These are phyloP conservation scores for Oncorhynchus nerka DNA, from an alignment of 2,113 vertebrate genomes.

Conservation along the genomic window DNA sequence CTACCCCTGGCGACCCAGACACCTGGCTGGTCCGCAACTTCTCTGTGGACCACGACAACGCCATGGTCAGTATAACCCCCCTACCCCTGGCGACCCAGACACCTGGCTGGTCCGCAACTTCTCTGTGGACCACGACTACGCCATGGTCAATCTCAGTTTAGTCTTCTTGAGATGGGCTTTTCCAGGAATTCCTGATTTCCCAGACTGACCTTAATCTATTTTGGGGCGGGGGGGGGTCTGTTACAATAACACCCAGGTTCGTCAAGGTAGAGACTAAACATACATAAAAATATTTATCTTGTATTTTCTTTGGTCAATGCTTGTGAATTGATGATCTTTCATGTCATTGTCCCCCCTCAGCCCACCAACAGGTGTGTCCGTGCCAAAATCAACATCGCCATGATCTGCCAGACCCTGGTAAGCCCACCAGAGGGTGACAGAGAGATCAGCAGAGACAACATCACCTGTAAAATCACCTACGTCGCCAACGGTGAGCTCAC, in stretches of 20 bases:
- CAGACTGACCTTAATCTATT: neutral
- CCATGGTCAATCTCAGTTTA: slow-evolving; percentile 64
- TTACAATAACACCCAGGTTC: no score
- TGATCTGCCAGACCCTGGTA: slow-evolving; percentile 96
- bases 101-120: slow-evolving; percentile 98
- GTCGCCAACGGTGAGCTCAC: slow-evolving; percentile 91
- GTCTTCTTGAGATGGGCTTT: neutral
- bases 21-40: slow-evolving; percentile 98
- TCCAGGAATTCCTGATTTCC: neutral
- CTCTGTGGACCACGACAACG: slow-evolving; percentile 93
- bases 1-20: slow-evolving; percentile 76
- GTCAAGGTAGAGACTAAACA: no score
- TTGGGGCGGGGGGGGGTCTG: no score
- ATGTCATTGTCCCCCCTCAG: slow-evolving; percentile 55
- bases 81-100: slow-evolving; percentile 76
- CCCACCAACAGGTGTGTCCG: slow-evolving; percentile 89
- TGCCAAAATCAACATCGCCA: slow-evolving; percentile 97
- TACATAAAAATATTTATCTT: neutral
- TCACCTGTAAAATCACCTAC: slow-evolving; percentile 97
- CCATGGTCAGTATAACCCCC: slow-evolving; percentile 22
- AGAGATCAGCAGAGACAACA: slow-evolving; percentile 93
- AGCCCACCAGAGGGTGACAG: slow-evolving; percentile 95
- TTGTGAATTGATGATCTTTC: neutral
- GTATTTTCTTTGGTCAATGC: neutral
- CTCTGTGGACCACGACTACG: slow-evolving; percentile 91